Percentiles rank a stretch among this genome's conserved stretches.
Conservation (phyloP, 1,140 invertebrate genomes). For the Drosophila sechellia region DNA sequence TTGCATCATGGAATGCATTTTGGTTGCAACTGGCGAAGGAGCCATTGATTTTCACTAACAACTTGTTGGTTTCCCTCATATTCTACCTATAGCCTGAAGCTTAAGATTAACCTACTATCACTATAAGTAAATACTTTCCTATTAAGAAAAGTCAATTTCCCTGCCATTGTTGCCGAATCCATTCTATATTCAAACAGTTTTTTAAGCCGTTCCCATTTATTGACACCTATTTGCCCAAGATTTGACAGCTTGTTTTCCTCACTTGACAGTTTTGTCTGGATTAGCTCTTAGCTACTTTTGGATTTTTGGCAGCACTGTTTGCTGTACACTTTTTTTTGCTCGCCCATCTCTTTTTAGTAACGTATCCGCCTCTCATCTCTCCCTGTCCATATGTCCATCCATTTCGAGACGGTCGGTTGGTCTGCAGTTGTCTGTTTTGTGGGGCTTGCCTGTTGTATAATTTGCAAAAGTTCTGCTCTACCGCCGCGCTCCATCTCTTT, state of each 20-base stretch:
- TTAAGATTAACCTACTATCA: not conserved
- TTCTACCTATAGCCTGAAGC: no score
- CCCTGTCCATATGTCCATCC: conserved; percentile 29
- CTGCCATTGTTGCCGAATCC: no score
- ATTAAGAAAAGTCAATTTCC: no score
- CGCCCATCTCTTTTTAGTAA: not conserved
- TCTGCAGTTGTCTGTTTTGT: conserved; percentile 44
- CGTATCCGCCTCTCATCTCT: not conserved
- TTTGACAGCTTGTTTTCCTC: no score
- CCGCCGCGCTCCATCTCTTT: not conserved
- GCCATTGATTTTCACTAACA: no score
- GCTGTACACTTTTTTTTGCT: not conserved
- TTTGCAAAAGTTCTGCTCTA: conserved; percentile 45
- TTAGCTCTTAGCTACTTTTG: not conserved
- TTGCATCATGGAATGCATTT: not conserved
- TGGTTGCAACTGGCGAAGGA: no score
- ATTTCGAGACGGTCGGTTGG: conserved; percentile 23
- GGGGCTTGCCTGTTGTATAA: conserved; percentile 48
- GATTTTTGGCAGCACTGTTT: conserved; percentile 10
- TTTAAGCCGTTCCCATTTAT: not conserved
- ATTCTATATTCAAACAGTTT: not conserved
- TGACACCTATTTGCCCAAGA: no score
- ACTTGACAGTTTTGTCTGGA: not conserved
- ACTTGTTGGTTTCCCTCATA: no score
- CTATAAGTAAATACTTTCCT: no score